Evolutionary conservation across 2,888 invertebrate genomes (phyloP).

Genomic region (Allolobophora icterica): DNA sequence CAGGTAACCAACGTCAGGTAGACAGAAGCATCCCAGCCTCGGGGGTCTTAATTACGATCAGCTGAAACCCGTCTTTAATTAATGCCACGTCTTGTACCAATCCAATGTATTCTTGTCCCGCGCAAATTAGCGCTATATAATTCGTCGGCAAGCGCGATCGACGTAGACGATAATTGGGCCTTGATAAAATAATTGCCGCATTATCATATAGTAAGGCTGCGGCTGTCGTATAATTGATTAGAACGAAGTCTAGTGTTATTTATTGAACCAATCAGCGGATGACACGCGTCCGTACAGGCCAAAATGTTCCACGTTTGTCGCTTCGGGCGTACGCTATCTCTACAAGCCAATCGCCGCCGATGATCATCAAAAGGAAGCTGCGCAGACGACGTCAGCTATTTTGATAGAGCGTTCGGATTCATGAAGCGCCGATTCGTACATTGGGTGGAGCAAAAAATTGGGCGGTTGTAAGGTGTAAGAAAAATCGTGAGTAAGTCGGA

Average conservation of each 20-base stretch:
- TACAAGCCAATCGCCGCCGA: not conserved
- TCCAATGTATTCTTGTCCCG: not conserved
- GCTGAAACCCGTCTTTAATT: conserved; percentile 3
- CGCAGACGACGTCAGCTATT: not conserved
- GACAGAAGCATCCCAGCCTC: not conserved
- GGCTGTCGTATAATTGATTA: conserved; percentile 26
- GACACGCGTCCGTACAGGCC: not conserved
- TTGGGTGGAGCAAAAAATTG: not conserved
- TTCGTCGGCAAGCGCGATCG: not conserved
- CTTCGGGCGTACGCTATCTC: not conserved
- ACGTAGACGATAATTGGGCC: conserved; percentile 23
- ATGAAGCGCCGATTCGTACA: not conserved
- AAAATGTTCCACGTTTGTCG: not conserved
- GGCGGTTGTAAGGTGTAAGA: not conserved
- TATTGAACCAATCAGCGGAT: conserved; percentile 27
- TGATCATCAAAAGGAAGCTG: not conserved
- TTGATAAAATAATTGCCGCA: conserved; percentile 26
- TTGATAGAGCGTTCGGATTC: not conserved
- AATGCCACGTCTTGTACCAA: conserved; percentile 20
- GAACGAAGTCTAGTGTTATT: conserved; percentile 22
- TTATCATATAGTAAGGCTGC: conserved; percentile 9
- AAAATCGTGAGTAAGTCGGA: too few relatives aligned
- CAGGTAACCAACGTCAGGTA: not conserved
- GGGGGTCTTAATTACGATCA: not conserved
- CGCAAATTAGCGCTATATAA: conserved; percentile 24